Conservation (phyloP, 64 coral and sea anemone genomes). For the Montipora capricornis region DNA sequence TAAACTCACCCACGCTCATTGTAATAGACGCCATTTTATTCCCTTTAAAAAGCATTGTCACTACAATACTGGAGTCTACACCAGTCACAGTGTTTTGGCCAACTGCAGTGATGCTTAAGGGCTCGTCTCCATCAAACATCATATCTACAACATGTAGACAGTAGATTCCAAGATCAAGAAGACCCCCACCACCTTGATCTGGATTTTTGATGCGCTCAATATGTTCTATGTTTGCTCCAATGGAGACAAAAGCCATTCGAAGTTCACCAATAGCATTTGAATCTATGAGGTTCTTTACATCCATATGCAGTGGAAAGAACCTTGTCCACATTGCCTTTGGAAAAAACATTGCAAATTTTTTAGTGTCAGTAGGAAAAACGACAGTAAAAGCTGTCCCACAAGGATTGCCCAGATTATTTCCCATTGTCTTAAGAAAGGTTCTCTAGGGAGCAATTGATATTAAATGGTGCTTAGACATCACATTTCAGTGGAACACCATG, state of each 20-base stretch:
- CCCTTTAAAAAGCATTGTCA: conserved; percentile 71
- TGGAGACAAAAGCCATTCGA: conserved; percentile 59
- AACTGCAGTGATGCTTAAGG: conserved; percentile 70
- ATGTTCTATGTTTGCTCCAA: conserved; percentile 60
- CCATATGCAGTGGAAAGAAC: conserved; percentile 82
- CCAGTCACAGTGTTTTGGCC: conserved; percentile 81
- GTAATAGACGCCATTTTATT: conserved; percentile 78
- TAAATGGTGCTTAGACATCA: too few species aligned
- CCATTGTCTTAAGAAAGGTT: too few species aligned
- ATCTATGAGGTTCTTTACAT: conserved; percentile 57
- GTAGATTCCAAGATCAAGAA: conserved; percentile 90
- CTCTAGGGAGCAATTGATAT: too few species aligned
- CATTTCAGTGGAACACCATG: too few species aligned
- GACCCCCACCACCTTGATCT: conserved; percentile 75
- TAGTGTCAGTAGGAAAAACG: neutral
- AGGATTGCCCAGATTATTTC: too few species aligned
- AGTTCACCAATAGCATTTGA: conserved; percentile 75
- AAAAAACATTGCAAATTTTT: neutral
- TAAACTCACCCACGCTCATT: conserved; percentile 71
- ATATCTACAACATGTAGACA: conserved; percentile 78
- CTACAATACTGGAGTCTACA: conserved; percentile 75
- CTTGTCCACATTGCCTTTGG: conserved; percentile 94
- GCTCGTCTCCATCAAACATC: conserved; percentile 85
- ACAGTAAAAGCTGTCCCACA: neutral
- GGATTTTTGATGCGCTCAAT: conserved; percentile 53